Evolutionary conservation across 1,140 invertebrate genomes (phyloP), one percentile per base, ranked within the genome.

Genomic region (Vanessa tameamea): DNA sequence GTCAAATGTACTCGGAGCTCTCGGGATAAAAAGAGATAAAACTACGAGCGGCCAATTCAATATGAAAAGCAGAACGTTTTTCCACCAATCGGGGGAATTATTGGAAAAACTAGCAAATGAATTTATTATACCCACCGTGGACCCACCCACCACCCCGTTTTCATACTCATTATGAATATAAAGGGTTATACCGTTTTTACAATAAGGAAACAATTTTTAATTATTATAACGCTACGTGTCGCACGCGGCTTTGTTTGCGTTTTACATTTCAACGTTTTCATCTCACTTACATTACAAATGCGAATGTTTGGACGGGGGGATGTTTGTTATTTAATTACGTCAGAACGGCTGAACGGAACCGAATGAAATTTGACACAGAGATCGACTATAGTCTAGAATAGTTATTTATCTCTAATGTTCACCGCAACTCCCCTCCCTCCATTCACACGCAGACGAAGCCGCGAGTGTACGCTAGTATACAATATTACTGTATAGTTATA

Each of bases 91-190:
- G 85, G 71, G 75, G 76, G 79, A 84, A 89, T 86, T 89, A 87
- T 85, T 81, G 84, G 84, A 89, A 89, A 89, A 89, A 88, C 86
- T 89, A 88, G 80, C 80, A 88, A 87, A 87, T 87, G 82, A 88
- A 88, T 87, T 87, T 89, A 87, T 87, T 86, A 86, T 87, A 75
- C 73, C 78, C 75, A 65, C 75, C 75, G 66, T 65, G 73, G 63
- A 66, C 73, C 78, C 76, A 63, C 70, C 75, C 75, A 72, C 77
- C 75, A 75, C 80, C 69, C 76, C 76, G 69, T 51, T 69, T 61
- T 61, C 57, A 66, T 63, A 66, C 57, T 76, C 75, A 77, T 77
- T 77, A 73, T 69, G 23, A 63, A 69, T 69, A 69, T 65, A 50
- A 74, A 74, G 72, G 72, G 73, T 75, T 75, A 75, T 65, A 47